A percentile compares a stretch with the other conserved stretches of the same genome.
phyloP scores from a whole-genome alignment of 2,797 vertebrate species.

The Chiloscyllium punctatum region DNA sequence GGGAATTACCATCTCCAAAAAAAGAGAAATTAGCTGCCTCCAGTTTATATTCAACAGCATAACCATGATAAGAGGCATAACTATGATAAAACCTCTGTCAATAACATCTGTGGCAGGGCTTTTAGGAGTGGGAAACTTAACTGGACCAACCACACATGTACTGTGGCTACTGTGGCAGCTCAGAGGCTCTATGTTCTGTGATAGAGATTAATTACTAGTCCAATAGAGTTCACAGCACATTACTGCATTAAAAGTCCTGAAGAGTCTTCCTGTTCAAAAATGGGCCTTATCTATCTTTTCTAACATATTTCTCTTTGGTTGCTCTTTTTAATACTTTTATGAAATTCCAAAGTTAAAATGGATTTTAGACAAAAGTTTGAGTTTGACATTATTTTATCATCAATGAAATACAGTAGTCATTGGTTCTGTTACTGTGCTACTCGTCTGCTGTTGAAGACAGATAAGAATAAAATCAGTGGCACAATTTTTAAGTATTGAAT shows the following conservation, averaged over 20 bases:
- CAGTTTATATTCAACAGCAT: background rate
- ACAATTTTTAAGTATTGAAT: background rate
- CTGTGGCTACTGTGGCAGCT: background rate
- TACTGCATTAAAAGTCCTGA: background rate
- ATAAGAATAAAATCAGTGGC: conserved; percentile 3
- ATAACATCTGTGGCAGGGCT: too few species aligned
- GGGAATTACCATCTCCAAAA: background rate
- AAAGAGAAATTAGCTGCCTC: background rate
- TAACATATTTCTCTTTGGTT: background rate
- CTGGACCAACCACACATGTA: background rate
- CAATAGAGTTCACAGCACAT: background rate
- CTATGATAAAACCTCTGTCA: too few species aligned
- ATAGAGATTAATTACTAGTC: background rate
- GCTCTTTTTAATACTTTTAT: background rate
- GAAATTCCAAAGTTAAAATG: background rate
- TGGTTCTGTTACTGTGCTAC: background rate
- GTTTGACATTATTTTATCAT: background rate
- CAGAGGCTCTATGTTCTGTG: background rate
- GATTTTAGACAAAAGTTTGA: conserved; percentile 8
- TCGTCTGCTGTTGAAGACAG: background rate
- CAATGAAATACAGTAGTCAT: background rate
- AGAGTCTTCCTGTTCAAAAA: background rate
- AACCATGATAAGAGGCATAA: background rate
- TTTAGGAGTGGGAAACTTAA: too few species aligned
- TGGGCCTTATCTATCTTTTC: background rate